Evolutionary conservation across 1,140 invertebrate genomes (phyloP).

Genomic region (Calosoma granatense): DNA sequence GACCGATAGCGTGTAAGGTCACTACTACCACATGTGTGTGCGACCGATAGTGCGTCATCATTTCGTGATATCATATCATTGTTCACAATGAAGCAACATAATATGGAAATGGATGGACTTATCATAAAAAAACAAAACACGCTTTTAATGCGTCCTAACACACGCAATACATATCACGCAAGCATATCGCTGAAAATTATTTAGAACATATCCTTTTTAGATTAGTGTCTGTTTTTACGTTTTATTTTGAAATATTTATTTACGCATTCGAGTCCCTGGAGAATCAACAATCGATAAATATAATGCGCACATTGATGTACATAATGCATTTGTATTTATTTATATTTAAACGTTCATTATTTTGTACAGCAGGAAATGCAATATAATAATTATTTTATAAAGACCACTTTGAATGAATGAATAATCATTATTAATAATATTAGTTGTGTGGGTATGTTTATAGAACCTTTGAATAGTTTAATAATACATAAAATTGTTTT

Average conservation of each 20-base stretch:
- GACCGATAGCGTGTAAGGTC: not conserved
- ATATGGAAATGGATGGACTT: not conserved
- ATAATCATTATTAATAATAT: too few species aligned
- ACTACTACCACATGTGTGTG: not conserved
- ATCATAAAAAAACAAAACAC: not conserved
- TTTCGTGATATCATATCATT: not conserved
- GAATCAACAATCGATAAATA: too few species aligned
- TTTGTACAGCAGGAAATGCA: too few species aligned
- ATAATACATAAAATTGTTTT: too few species aligned
- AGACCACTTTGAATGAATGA: too few species aligned
- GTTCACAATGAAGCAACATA: not conserved
- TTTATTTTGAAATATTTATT: not conserved
- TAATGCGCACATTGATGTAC: too few species aligned
- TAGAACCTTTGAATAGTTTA: too few species aligned
- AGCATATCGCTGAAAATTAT: not conserved
- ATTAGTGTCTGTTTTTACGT: not conserved
- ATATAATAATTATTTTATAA: too few species aligned
- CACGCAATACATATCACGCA: not conserved
- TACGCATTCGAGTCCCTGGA: too few species aligned
- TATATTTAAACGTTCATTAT: too few species aligned
- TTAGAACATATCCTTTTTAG: not conserved
- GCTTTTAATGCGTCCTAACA: not conserved
- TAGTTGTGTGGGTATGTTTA: too few species aligned
- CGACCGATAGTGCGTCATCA: not conserved
- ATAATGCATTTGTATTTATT: too few species aligned